Evolutionary conservation across 2,113 vertebrate genomes (phyloP).

Genomic region (Laterallus jamaicensis): DNA sequence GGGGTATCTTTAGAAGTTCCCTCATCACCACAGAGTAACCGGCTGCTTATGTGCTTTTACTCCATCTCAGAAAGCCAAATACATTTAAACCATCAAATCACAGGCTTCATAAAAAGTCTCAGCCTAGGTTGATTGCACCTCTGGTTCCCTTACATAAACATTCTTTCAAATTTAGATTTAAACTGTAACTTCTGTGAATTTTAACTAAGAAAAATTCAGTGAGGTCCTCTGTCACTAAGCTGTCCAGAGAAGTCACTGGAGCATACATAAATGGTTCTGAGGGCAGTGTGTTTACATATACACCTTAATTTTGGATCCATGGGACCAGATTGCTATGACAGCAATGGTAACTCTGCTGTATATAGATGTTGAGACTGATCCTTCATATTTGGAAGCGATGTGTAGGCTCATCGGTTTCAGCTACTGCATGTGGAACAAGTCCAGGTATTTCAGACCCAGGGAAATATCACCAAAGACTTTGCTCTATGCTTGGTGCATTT

Average conservation of each 20-base stretch:
- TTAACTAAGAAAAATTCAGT: neutral
- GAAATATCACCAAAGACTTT: neutral
- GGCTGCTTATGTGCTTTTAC: neutral
- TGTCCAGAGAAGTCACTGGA: neutral
- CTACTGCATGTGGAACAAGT: accelerated
- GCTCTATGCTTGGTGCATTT: neutral
- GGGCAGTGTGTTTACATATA: neutral
- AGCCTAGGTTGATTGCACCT: neutral
- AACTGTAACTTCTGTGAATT: neutral
- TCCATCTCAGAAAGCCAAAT: neutral
- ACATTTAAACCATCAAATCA: neutral
- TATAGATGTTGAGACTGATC: neutral
- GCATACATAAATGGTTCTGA: neutral
- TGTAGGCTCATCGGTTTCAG: neutral
- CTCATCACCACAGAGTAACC: neutral
- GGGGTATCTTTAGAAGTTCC: neutral
- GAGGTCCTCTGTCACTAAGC: neutral
- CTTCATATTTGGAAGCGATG: neutral
- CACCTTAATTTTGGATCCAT: neutral
- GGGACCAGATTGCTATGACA: neutral
- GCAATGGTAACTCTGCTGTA: neutral
- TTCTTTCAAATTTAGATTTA: neutral
- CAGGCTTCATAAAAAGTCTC: neutral
- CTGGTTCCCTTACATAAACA: neutral
- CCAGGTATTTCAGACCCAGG: neutral